A percentile compares a stretch with the other conserved stretches of the same genome.
Conservation (phyloP, 2,113 vertebrate species). For the Glaucomys volans region DNA sequence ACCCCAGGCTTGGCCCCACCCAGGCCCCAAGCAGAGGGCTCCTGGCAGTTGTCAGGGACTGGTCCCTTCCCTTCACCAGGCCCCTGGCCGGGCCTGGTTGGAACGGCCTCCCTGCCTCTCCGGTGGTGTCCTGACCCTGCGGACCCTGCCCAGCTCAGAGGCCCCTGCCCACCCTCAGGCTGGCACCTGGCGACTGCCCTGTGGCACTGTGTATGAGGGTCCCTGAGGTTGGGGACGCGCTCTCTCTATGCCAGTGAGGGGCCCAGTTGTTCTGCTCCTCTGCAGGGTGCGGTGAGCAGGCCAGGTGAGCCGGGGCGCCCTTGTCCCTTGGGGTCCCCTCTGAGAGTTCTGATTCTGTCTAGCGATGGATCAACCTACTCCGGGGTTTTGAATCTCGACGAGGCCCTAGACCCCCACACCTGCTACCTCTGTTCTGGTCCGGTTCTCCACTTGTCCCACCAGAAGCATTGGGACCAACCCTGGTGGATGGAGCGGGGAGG, state of each 20-base stretch:
- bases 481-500: not conserved
- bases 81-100: not conserved
- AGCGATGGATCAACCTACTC: fast-evolving
- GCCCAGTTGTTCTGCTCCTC: not conserved
- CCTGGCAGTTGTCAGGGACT: no score
- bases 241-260: not conserved
- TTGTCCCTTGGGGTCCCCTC: no score
- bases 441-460: no score
- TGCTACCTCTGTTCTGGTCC: fast-evolving
- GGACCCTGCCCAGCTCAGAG: not conserved
- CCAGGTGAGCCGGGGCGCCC: no score
- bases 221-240: not conserved
- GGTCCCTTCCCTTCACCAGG: not conserved
- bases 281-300: no score
- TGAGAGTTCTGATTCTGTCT: not conserved
- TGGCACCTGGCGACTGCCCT: no score
- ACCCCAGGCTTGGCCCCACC: no score
- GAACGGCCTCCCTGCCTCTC: no score
- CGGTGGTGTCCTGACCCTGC: not conserved
- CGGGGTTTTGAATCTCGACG: not conserved
- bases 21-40: no score
- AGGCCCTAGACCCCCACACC: no score
- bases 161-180: not conserved
- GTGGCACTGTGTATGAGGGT: not conserved
- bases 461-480: fast-evolving